Evolutionary conservation across 2,113 vertebrate species (phyloP).

Genomic region (Uria lomvia): DNA sequence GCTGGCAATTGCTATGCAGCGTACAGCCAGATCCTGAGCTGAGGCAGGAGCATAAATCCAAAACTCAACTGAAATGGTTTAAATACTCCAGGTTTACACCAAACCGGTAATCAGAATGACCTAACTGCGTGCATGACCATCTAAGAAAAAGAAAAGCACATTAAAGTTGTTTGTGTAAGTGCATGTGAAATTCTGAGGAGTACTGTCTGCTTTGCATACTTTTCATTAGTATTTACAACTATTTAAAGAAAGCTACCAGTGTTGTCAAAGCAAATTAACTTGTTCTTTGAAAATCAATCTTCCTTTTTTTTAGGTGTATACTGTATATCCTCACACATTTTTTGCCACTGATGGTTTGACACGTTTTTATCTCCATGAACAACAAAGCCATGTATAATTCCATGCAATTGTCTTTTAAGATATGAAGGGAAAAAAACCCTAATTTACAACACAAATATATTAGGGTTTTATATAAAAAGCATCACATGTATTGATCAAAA

Average conservation of each 20-base stretch:
- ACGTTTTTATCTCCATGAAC: constrained; percentile 70
- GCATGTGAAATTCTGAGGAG: not conserved
- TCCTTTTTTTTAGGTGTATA: constrained; percentile 57
- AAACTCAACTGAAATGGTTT: not conserved
- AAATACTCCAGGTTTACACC: not conserved
- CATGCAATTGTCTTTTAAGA: constrained; percentile 70
- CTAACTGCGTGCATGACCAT: not conserved
- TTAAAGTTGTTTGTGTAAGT: constrained; percentile 19
- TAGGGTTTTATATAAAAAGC: constrained; percentile 69
- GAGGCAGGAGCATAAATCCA: not conserved
- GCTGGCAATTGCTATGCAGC: not conserved
- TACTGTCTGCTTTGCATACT: constrained; percentile 12
- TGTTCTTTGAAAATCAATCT: constrained; percentile 68
- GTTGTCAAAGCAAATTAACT: constrained; percentile 72
- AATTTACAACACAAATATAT: constrained; percentile 73
- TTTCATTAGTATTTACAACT: constrained; percentile 40
- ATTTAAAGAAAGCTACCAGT: constrained; percentile 49
- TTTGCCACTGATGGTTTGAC: constrained; percentile 67
- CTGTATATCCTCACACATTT: constrained; percentile 39
- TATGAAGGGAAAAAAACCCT: constrained; percentile 51
- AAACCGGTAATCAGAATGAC: not conserved
- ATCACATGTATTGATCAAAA: constrained; percentile 71
- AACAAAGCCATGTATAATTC: constrained; percentile 71
- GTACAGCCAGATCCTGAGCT: not conserved
- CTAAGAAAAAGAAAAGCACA: not conserved